Percentiles rank a stretch among this genome's conserved stretches.
These are phyloP conservation scores for Penelope pileata DNA, from an alignment of 2,113 vertebrate genomes.

Conservation along the genomic window DNA sequence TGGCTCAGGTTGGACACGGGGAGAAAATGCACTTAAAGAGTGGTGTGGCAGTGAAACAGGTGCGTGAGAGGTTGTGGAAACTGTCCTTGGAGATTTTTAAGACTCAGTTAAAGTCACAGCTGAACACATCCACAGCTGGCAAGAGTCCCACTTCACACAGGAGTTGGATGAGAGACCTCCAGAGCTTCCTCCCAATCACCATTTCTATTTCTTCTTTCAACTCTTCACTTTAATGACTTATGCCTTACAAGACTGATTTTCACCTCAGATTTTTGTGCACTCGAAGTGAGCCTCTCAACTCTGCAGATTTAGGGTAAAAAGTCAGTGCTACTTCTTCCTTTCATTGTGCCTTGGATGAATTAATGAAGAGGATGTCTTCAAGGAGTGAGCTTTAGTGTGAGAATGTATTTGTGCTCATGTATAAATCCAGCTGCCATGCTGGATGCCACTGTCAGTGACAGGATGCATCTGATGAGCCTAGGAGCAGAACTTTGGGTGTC, in stretches of 20 bases:
- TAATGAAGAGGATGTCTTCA: not conserved
- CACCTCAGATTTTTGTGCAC: accelerated
- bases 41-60: not conserved
- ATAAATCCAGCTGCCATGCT: not conserved
- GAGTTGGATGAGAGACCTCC: not conserved
- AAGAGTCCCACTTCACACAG: not conserved
- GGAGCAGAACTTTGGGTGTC: not conserved
- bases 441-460: not conserved
- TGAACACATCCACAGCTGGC: not conserved
- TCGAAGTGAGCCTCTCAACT: not conserved
- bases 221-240: accelerated
- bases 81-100: not conserved
- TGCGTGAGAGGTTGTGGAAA: not conserved
- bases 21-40: not conserved
- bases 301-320: not conserved
- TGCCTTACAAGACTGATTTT: not conserved
- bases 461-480: not conserved
- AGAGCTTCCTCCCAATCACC: not conserved
- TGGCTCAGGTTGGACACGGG: not conserved
- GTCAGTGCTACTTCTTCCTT: not conserved
- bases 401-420: not conserved
- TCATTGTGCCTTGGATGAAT: not conserved
- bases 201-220: not conserved
- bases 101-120: not conserved
- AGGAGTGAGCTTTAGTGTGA: not conserved